Conservation (phyloP, 30 jellyfish, hydroid and myxozoan species). For the Morbakka virulenta region DNA sequence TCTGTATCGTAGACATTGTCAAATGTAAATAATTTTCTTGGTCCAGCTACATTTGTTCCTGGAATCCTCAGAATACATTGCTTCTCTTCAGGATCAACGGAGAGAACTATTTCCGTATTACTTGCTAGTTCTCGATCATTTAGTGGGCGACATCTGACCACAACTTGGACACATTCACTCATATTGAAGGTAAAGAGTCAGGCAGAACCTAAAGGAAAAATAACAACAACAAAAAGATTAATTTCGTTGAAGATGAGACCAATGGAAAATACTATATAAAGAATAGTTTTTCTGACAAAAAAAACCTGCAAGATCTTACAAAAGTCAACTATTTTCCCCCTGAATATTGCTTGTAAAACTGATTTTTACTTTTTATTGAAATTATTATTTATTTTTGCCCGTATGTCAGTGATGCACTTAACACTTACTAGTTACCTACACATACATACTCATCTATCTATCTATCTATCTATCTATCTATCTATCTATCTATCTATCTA, state of each 20-base stretch:
- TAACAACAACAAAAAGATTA: too few relatives aligned
- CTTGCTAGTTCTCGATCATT: conserved; percentile 68
- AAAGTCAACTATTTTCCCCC: too few relatives aligned
- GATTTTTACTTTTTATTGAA: too few relatives aligned
- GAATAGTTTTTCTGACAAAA: too few relatives aligned
- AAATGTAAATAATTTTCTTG: conserved; percentile 83
- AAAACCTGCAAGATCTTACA: too few relatives aligned
- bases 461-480: background rate
- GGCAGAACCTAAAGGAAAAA: background rate
- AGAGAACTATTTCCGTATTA: conserved; percentile 56
- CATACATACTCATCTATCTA: background rate
- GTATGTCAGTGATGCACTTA: too few relatives aligned
- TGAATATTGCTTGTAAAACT: too few relatives aligned
- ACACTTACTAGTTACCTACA: background rate
- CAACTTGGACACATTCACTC: conserved; percentile 94
- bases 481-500: background rate
- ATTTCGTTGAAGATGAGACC: too few relatives aligned
- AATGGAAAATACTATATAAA: too few relatives aligned
- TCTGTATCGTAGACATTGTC: conserved; percentile 89
- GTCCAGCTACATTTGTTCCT: conserved; percentile 65
- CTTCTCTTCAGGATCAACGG: conserved; percentile 84
- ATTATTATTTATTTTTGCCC: too few relatives aligned
- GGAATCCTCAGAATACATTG: conserved; percentile 83
- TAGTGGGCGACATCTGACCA: conserved; percentile 94
- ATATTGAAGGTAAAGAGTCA: conserved; percentile 9